Evolutionary conservation across 2,797 vertebrate species (phyloP), one percentile per base, ranked within the genome.

Genomic region (Myoxocephalus aenaeus): DNA sequence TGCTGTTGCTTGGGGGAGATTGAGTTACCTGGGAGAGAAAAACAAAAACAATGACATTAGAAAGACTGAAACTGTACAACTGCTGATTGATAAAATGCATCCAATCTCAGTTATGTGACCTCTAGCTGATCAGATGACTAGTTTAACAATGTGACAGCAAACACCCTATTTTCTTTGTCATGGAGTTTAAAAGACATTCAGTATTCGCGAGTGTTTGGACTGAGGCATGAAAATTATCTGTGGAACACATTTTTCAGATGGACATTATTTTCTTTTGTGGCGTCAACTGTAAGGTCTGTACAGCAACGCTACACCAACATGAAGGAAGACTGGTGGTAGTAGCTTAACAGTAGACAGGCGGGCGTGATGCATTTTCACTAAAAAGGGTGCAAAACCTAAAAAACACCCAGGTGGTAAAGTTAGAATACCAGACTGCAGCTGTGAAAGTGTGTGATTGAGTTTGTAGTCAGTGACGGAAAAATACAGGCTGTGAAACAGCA

Each of bases 11-110:
- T 32, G 48, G 75, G 65, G 73, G 74, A 65, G 59, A 77, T 71
- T 80, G 62, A 87, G 65, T 86, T 87, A 89, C 46, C 94, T 95
- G 81, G 13, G 29, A 71, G 38, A 66, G 44, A 77, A 68, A 74
- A 38, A 70, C 66, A 36, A 12, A 59, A 56, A 44, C 13, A 44
- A 6, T 3, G 1, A 63, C 50, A 50, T 79, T 57, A 85, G 67
- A 73, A 48, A 42, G 0, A 62, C 18, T n/a, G 14, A 4, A 29
- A 15, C 14, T 0, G 38, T 38, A 32, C 15, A 56, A 15, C 20
- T n/a, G 13, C 11, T 11, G 12, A 12, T 22, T 38, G 57, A 65
- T 34, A n/a, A 20, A 25, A 44, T 13, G 1, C 27, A 54, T 36
- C 18, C 36, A 36, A 32, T 22, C 32, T 54, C 32, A 50, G 4